Evolutionary conservation across 2,113 vertebrate species (phyloP).

Genomic region (Balaenoptera acutorostrata): DNA sequence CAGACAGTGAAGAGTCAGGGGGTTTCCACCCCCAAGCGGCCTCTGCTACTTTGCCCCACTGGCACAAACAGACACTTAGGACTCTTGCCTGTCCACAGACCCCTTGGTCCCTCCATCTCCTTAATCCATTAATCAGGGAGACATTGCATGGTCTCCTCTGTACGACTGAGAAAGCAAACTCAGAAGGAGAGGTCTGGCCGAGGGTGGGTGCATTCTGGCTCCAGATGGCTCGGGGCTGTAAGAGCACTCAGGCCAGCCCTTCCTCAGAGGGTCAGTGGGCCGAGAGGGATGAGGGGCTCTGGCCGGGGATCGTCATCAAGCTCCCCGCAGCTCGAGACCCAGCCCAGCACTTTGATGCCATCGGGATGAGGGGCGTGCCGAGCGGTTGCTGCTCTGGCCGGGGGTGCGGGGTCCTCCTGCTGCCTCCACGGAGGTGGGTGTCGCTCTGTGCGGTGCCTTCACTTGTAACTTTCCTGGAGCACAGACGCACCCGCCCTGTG

Average conservation of each 20-base stretch:
- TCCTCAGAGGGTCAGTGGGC: too few relatives aligned
- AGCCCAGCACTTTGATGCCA: fast-evolving
- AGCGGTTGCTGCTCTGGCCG: fast-evolving
- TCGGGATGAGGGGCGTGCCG: fast-evolving
- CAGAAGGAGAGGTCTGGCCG: fast-evolving
- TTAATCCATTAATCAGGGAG: neutral
- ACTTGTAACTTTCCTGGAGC: neutral
- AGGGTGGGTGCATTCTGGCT: too few relatives aligned
- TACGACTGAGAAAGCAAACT: fast-evolving
- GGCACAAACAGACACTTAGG: neutral
- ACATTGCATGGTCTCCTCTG: too few relatives aligned
- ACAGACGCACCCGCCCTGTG: fast-evolving
- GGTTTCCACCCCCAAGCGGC: neutral
- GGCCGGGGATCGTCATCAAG: too few relatives aligned
- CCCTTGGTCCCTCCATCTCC: neutral
- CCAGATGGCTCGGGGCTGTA: neutral
- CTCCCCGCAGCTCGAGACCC: neutral
- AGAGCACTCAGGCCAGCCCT: neutral
- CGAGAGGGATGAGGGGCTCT: neutral
- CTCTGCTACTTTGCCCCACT: neutral
- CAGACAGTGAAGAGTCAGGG: neutral
- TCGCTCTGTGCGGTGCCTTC: neutral
- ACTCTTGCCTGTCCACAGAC: neutral
- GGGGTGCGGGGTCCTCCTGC: neutral
- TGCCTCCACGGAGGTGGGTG: fast-evolving